Evolutionary conservation across 2,797 vertebrate species (phyloP), one percentile per base, ranked within the genome.

Genomic region (Eupleurogrammus muticus): DNA sequence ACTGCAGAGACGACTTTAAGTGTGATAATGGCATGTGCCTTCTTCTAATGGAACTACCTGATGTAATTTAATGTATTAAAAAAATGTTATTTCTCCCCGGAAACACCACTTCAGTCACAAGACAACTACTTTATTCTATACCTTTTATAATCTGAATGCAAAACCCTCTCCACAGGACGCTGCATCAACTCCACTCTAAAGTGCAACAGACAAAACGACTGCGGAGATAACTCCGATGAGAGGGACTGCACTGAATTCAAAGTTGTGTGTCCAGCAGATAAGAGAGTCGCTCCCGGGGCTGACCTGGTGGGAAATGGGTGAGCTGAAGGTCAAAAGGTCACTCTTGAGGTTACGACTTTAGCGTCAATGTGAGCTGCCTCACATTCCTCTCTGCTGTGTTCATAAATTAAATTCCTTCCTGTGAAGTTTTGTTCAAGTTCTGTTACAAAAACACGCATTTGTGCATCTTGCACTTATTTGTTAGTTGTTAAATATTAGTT

Each of bases 161-260:
- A 2, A 32, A 0, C 8, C 55, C 36, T 46, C 42, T 55, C 7
- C 59, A 34, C 89, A 99, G 98, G 96, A 20, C 96, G 96, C 68
- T 99, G 97, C 82, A 94, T 99, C 84, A 87, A 93, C 71, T 80
- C 81, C 0, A 91, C 87, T 0, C 81, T 98, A 48, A 87, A 90
- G 38, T 98, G 97, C 73, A 98, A 98, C 86, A 91, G 82, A 28
- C 96, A 99, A 91, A 96, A 98, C 21, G 97, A 99, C 89, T 99
- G 97, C 42, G 95, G 93, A 5, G 97, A 99, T 75, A 96, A 95
- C 79, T 96, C 97, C 0, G 97, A 99, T 20, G 97, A 99, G 93
- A 94, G 76, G 53, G 61, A 93, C 62, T 99, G 98, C 49, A 76
- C 11, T 0, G 60, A 55, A 3, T 83, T 66, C 14, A 94, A 75